These are phyloP conservation scores for Valencia hispanica DNA, from an alignment of 2,797 vertebrate species.

Conservation along the genomic window DNA sequence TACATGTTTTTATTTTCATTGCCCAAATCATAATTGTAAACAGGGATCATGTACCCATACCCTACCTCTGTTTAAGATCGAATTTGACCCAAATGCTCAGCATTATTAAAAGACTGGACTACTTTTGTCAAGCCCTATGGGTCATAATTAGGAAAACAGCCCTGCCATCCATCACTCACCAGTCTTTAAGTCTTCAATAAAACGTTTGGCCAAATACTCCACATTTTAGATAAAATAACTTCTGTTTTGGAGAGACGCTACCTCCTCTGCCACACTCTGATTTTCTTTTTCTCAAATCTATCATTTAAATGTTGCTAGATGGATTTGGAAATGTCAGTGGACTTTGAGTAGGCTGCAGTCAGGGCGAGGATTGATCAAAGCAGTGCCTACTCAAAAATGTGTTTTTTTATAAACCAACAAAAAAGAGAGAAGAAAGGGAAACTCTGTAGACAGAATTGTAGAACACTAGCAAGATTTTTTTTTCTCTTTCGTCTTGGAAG, in stretches of 20 bases:
- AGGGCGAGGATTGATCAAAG: constrained; percentile 43
- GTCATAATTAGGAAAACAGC: constrained; percentile 40
- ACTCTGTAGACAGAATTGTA: neutral
- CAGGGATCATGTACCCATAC: neutral
- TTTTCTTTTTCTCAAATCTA: constrained; percentile 16
- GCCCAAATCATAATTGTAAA: neutral
- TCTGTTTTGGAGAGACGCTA: neutral
- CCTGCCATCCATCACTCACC: constrained; percentile 10
- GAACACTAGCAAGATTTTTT: neutral
- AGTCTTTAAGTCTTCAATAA: constrained; percentile 8
- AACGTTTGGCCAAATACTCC: neutral
- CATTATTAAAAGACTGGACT: constrained; percentile 55
- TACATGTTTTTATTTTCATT: neutral
- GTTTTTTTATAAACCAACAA: constrained; percentile 8
- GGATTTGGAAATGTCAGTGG: constrained; percentile 33
- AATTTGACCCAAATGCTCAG: constrained; percentile 40
- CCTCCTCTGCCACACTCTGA: constrained; percentile 5
- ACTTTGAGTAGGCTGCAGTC: constrained; percentile 46
- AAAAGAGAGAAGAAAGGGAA: constrained; percentile 32
- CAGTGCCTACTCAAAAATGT: constrained; percentile 50
- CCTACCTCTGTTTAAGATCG: constrained; percentile 2
- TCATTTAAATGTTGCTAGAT: constrained; percentile 35
- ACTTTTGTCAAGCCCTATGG: constrained; percentile 30
- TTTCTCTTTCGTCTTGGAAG: neutral
- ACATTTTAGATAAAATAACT: neutral